Evolutionary conservation across 2,888 invertebrate species (phyloP).

Genomic region (Lasioglossum malachurum): DNA sequence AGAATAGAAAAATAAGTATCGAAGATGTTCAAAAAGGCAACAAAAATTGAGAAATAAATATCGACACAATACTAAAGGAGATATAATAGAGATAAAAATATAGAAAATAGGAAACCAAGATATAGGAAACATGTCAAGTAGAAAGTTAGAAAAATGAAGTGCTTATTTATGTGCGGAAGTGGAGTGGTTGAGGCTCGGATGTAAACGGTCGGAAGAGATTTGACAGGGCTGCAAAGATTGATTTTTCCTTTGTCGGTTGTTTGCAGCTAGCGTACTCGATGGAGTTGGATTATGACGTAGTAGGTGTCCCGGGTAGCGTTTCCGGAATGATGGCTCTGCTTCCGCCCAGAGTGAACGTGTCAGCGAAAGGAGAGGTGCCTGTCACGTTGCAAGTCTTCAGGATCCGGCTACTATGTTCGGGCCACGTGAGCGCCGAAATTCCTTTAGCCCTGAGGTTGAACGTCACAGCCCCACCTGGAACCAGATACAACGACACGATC

Average conservation of each 20-base stretch:
- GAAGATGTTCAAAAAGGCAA: background rate
- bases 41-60: too few species aligned
- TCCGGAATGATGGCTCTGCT: slow-evolving; percentile 87
- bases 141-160: background rate
- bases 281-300: slow-evolving; percentile 91
- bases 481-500: slow-evolving; percentile 89
- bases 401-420: slow-evolving; percentile 93
- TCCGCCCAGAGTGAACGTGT: slow-evolving; percentile 93
- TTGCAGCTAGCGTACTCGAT: slow-evolving; percentile 91
- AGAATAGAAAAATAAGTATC: background rate
- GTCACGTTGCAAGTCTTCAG: slow-evolving; percentile 91
- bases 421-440: slow-evolving; percentile 92
- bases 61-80: too few species aligned
- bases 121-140: background rate
- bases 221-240: background rate
- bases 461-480: slow-evolving; percentile 90
- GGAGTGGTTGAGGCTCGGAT: background rate
- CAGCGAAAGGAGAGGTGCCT: slow-evolving; percentile 92
- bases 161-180: background rate
- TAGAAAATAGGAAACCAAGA: background rate
- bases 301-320: slow-evolving; percentile 81
- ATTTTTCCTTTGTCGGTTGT: slow-evolving; percentile 9
- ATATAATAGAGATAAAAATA: too few species aligned
- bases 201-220: background rate
- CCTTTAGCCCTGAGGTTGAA: slow-evolving; percentile 93